Evolutionary conservation across 92 coral and sea anemone species (phyloP).

Genomic region (Paragorgia papillata): DNA sequence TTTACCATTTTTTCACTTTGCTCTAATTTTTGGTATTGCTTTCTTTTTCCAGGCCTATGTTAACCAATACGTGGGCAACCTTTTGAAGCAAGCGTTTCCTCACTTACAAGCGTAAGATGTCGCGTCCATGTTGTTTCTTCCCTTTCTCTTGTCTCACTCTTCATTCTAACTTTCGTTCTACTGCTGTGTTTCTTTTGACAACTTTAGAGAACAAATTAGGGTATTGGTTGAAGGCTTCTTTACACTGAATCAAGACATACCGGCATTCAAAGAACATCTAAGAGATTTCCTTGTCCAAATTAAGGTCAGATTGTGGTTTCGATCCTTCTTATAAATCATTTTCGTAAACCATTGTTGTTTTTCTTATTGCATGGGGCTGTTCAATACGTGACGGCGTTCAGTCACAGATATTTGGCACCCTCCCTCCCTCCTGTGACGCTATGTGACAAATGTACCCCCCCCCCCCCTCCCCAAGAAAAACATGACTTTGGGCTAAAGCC

Average conservation of each 20-base stretch:
- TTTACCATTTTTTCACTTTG: too few relatives aligned
- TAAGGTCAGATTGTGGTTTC: conserved; percentile 59
- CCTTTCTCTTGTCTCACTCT: too few relatives aligned
- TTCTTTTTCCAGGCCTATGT: conserved; percentile 69
- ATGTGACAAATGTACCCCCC: too few relatives aligned
- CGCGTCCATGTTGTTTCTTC: too few relatives aligned
- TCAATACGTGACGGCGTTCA: too few relatives aligned
- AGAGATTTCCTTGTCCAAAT: conserved; percentile 98
- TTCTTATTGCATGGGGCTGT: too few relatives aligned
- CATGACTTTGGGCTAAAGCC: too few relatives aligned
- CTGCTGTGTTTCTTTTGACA: background rate
- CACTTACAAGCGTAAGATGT: conserved; percentile 92
- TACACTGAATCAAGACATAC: conserved; percentile 93
- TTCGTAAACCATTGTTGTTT: too few relatives aligned
- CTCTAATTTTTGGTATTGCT: background rate
- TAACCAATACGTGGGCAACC: conserved; percentile 78
- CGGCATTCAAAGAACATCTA: conserved; percentile 97
- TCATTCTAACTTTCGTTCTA: background rate
- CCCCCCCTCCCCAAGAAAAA: too few relatives aligned
- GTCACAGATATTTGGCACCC: background rate
- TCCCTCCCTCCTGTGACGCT: background rate
- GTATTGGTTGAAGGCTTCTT: conserved; percentile 94
- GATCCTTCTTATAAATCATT: background rate
- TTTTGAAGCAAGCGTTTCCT: conserved; percentile 92
- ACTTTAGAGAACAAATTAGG: conserved; percentile 81